Base-by-base conservation (phyloP, 1,140 invertebrate genomes). In the Drosophila obscura region DNA sequence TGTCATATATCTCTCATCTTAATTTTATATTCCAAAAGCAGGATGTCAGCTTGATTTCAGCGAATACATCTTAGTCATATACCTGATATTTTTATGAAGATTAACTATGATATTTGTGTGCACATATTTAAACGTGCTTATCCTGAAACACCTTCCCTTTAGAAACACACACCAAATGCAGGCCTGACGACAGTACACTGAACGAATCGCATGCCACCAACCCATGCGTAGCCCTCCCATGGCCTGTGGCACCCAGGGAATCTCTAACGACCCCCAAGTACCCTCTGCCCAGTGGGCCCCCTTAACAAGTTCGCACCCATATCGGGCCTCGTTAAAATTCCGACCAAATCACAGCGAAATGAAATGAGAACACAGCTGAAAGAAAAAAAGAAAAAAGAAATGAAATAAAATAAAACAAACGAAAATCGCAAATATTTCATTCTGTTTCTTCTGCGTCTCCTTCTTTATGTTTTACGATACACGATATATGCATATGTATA, bases 401-500 rank as follows among this genome's bases (percentile, higher is more conserved):
- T 3, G 8, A 63, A 57, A 51, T 31, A 57, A 45, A 52, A 39
- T 49, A 50, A 75, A 46, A 46, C 62, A 51, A 53, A 65, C 48
- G 61, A 73, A 64, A 73, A 48, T 73, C 67, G 66, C 63, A 77
- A 77, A 77, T 82, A 74, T 82, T 69, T 61, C 35, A 65, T 73
- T 45, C 50, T 48, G 53, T 45, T 69, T 15, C 44, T 46, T 7
- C 44, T 46, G 44, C 15, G 16, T 15, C 44, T 46, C 13, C 56
- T 85, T 80, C 60, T 49, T 66, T 66, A 81, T 84, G 76, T 88
- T 88, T 89, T 89, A 89, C 76, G 79, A 82, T 83, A 39, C 11
- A 39, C 35, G 35, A 39, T 39, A 39, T 5, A 39, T 39, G 35
- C 35, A 39, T 39, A 13, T 13, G 35, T 5, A 5, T 79, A 61